Base-by-base conservation (phyloP, 2,888 invertebrate genomes). In the Oscheius sp. region DNA sequence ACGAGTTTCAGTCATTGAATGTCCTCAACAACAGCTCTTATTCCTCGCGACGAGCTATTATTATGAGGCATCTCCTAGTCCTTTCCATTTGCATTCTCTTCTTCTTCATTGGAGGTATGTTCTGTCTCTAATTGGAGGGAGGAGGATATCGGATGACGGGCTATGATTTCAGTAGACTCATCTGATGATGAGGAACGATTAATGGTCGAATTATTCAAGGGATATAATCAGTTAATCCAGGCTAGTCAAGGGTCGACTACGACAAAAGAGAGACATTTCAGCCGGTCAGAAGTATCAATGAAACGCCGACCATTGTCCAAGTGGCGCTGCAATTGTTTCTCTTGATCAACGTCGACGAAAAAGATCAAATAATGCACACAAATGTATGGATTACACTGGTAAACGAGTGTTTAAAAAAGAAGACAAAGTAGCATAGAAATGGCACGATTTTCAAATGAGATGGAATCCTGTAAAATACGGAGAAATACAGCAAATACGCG, bases 201-300 rank as follows among this genome's bases (percentile, higher is more conserved):
- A 43, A 89, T 91, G 80, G 82, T 89, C 18, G 89, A 90, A 77
- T 84, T 90, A 27, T 90, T 91, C 80, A 79, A 85, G 18, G 89
- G 90, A 49, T 91, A 91, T 87, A 91, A 91, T 76, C 89, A 89
- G 0, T 86, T 91, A 13, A 90, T 91, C 68, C 81, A 81, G 85
- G 90, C 78, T 5, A 35, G 3, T 35, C 35, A 9, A 35, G 35
- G 16, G n/a, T 21, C 16, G 29, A 43, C 2, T 7, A 18, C 12
- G 16, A 5, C n/a, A n/a, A 5, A n/a, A 5, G 35, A 27, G n/a
- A 18, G 16, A 35, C 13, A 46, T 73, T 81, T 68, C 84, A 87
- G 77, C 91, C 91, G 6, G 90, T 91, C 35, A 69, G 74, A 56
- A 84, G 85, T 61, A 86, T 90, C 16, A 86, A 85, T 43, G 86